Evolutionary conservation across 2,797 vertebrate species (phyloP).

Genomic region (Ctenosaura bakeri): DNA sequence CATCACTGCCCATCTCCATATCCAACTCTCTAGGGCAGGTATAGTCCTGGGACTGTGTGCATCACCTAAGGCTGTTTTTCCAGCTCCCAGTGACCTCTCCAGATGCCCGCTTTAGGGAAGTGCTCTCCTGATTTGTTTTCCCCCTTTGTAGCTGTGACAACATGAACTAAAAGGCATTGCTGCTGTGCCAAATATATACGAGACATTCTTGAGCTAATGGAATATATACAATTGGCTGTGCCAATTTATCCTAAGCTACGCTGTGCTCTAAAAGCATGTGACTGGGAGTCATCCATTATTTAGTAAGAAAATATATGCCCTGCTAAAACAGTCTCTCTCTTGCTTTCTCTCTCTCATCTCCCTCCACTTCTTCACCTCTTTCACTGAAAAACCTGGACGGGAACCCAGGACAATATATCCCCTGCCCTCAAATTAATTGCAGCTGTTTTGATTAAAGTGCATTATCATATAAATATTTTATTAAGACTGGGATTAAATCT

Average conservation of each 20-base stretch:
- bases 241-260: neutral
- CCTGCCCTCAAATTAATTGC: constrained; percentile 70
- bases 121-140: neutral
- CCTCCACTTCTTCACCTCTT: neutral
- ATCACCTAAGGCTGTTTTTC: too few species aligned
- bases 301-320: constrained; percentile 51
- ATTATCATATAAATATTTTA: constrained; percentile 81
- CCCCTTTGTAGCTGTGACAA: neutral
- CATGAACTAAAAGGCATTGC: neutral
- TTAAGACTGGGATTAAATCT: constrained; percentile 77
- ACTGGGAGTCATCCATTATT: constrained; percentile 24
- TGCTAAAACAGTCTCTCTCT: neutral
- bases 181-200: neutral
- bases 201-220: neutral
- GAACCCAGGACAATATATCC: constrained; percentile 57
- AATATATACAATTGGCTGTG: neutral
- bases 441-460: constrained; percentile 78
- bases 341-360: neutral
- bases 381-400: constrained; percentile 31
- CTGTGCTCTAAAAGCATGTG: constrained; percentile 32
- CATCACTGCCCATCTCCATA: too few species aligned
- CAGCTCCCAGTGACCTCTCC: too few species aligned
- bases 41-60: too few species aligned
- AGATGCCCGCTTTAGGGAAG: neutral
- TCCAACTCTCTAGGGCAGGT: neutral